Conservation (phyloP, 2,113 vertebrate genomes). For the Scolopax mira region DNA sequence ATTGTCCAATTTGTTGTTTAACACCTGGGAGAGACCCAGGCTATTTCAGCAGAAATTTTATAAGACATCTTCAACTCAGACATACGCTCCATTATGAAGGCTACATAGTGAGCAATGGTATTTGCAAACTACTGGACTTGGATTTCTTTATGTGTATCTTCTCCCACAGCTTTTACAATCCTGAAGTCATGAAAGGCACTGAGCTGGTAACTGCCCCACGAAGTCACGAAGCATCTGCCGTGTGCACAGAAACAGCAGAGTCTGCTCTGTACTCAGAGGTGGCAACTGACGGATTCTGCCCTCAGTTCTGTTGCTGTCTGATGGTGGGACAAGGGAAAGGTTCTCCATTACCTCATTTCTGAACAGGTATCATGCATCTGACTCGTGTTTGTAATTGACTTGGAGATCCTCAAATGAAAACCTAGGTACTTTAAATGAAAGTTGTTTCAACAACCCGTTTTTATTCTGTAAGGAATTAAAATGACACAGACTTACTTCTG, state of each 20-base stretch:
- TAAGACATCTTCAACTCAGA: slow-evolving; percentile 62
- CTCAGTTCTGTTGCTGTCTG: not conserved
- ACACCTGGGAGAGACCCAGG: slow-evolving; percentile 38
- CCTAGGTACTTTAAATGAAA: not conserved
- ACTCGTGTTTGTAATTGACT: not conserved
- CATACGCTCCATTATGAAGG: slow-evolving; percentile 60
- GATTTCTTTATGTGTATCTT: not conserved
- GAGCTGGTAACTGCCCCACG: not conserved
- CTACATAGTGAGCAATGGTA: slow-evolving; percentile 61
- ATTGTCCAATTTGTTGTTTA: slow-evolving; percentile 67
- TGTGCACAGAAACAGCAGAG: not conserved
- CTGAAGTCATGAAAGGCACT: not conserved
- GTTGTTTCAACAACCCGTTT: not conserved
- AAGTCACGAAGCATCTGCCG: not conserved
- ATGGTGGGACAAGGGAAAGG: not conserved
- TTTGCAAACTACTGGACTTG: not conserved
- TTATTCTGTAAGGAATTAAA: not conserved
- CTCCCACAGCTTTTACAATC: not conserved
- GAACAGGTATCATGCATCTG: not conserved
- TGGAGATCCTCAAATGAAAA: not conserved
- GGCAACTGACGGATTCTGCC: not conserved
- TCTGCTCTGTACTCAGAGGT: not conserved
- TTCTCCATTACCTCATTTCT: not conserved
- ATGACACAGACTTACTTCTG: not conserved
- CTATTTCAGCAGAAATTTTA: slow-evolving; percentile 61